phyloP scores from a whole-genome alignment of 37 sponge, comb jelly and placozoan species.

The Mnemiopsis leidyi region DNA sequence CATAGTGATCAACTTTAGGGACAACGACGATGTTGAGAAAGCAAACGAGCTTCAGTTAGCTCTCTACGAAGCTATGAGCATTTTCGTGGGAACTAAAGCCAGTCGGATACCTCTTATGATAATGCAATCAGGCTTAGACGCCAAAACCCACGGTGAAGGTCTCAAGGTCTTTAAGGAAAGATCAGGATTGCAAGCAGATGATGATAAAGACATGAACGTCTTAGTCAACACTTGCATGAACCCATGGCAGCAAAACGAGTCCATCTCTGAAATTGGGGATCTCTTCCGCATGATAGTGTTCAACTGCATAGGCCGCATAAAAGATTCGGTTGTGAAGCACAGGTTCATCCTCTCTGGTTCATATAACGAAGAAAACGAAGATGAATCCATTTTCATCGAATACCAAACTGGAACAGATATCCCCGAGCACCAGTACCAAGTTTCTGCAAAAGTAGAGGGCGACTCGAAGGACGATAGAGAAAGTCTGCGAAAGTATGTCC shows the following conservation, averaged over 20 bases:
- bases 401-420: background rate
- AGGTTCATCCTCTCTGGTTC: background rate
- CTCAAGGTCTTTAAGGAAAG: background rate
- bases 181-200: background rate
- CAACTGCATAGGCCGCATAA: background rate
- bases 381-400: background rate
- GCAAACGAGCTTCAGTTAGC: background rate
- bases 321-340: background rate
- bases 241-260: background rate
- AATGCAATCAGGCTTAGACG: background rate
- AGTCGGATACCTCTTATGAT: background rate
- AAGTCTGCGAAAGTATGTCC: background rate
- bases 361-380: background rate
- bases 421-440: background rate
- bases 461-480: background rate
- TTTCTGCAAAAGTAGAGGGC: background rate
- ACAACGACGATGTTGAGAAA: background rate
- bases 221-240: slow-evolving; percentile 18
- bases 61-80: background rate
- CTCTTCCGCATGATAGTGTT: background rate
- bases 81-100: background rate
- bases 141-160: background rate
- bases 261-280: background rate
- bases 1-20: slow-evolving; percentile 29
- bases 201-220: slow-evolving; percentile 5